Conservation (phyloP, 2,797 vertebrate species). For the Rhinogobio ventralis region DNA sequence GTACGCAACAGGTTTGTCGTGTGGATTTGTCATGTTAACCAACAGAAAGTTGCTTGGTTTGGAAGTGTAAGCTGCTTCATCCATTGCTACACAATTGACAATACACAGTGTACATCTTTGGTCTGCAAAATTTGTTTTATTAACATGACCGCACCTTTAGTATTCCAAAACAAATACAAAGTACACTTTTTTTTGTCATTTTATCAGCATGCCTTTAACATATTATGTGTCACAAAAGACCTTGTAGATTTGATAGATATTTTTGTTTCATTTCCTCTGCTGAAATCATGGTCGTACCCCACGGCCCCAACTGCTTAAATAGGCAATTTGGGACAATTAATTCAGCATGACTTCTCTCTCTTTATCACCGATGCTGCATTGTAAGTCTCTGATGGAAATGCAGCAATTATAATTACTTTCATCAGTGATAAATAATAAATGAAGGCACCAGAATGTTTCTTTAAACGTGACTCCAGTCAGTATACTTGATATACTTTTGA, state of each 20-base stretch:
- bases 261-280: slow-evolving; percentile 12
- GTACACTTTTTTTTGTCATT: not conserved
- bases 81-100: not conserved
- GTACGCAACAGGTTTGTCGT: not conserved
- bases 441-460: slow-evolving; percentile 2
- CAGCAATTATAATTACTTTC: slow-evolving; percentile 4
- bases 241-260: slow-evolving; percentile 7
- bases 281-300: not conserved
- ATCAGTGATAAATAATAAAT: slow-evolving; percentile 10
- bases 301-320: not conserved
- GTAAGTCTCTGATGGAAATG: slow-evolving; percentile 4
- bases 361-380: slow-evolving; percentile 3
- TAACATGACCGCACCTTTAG: not conserved
- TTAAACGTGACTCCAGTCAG: not conserved
- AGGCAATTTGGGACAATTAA: slow-evolving; percentile 25
- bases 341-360: slow-evolving; percentile 16
- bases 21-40: not conserved
- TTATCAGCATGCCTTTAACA: not conserved
- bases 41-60: not conserved
- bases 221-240: not conserved
- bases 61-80: not conserved
- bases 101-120: not conserved
- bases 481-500: not conserved
- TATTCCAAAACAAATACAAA: not conserved
- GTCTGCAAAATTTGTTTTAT: no score